Evolutionary conservation across 2,113 vertebrate genomes (phyloP).

Genomic region (Phainopepla nitens): DNA sequence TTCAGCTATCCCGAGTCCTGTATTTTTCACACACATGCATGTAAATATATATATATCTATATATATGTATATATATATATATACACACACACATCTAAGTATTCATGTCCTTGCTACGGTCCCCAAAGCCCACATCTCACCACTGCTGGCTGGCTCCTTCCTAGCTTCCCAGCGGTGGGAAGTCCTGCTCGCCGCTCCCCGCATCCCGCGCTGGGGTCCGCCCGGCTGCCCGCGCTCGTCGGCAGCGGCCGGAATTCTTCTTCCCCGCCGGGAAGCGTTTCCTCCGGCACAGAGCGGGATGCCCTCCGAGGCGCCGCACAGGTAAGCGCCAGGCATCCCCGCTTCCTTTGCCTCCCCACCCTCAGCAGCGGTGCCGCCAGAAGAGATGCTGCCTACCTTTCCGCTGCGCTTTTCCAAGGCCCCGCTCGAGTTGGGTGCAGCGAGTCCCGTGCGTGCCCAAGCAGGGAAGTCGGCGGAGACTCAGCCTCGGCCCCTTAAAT

Average conservation of each 20-base stretch:
- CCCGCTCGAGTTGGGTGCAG: background rate
- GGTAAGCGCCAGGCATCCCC: background rate
- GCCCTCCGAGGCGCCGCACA: background rate
- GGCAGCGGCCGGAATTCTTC: background rate
- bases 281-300: background rate
- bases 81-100: accelerated
- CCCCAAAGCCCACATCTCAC: accelerated
- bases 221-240: background rate
- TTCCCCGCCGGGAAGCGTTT: background rate
- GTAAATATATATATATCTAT: too few relatives aligned
- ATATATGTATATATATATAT: accelerated
- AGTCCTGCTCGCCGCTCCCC: background rate
- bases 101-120: accelerated
- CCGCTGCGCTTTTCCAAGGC: background rate
- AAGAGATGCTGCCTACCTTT: background rate
- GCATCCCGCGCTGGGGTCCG: background rate
- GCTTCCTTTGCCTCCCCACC: accelerated
- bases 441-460: background rate
- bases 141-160: accelerated
- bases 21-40: background rate
- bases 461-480: background rate
- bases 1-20: background rate
- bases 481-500: constrained; percentile 68
- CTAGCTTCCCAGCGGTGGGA: background rate
- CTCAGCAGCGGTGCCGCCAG: background rate